Evolutionary conservation across 2,888 invertebrate genomes (phyloP), one percentile per base, ranked within the genome.

Genomic region (Patella caerulea): DNA sequence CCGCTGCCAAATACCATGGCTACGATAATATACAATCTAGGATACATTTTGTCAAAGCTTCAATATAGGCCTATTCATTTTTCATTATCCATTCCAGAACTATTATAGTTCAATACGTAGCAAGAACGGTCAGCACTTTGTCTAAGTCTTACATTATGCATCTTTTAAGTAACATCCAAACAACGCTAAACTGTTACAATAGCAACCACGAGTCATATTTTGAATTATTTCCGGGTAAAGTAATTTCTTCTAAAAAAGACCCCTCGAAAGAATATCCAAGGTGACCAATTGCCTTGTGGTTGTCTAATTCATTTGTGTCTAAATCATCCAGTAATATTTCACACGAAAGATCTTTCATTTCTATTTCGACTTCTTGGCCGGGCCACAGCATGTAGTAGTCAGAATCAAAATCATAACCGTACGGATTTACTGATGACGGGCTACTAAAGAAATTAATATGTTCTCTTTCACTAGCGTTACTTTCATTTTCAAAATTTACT

Each of bases 361-460:
- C 65, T 19, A 65, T 65, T 19, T 65, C 65, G 19, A 65, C 24
- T 24, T 65, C 65, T 4, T 65, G 65, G 7, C 65, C 65, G 2
- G 65, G 65, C 65, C 65, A 65, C 65, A 65, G 24, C 65, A 65
- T 65, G 14, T 65, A 65, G 65, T 65, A 65, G 14, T 65, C 65
- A 11, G 65, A 11, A 24, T 65, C 65, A 15, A 65, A 65, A 65
- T 65, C 65, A 65, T 65, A 65, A 65, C 19, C 65, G 24, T 65
- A 65, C 2, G 65, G 65, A 19, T 65, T 65, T 9, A 45, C 45
- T 5, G 65, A 19, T 19, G 19, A 24, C 11, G 65, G 65, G 4
- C 19, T 24, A 65, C 19, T 65, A 24, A 65, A 65, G 65, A 65
- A 65, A 65, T 65, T 65, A 19, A 65, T 24, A 65, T 65, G 65